A percentile compares a stretch with the other conserved stretches of the same genome.
Evolutionary conservation across 2,797 vertebrate genomes (phyloP).

Genomic region (Tenualosa ilisha): DNA sequence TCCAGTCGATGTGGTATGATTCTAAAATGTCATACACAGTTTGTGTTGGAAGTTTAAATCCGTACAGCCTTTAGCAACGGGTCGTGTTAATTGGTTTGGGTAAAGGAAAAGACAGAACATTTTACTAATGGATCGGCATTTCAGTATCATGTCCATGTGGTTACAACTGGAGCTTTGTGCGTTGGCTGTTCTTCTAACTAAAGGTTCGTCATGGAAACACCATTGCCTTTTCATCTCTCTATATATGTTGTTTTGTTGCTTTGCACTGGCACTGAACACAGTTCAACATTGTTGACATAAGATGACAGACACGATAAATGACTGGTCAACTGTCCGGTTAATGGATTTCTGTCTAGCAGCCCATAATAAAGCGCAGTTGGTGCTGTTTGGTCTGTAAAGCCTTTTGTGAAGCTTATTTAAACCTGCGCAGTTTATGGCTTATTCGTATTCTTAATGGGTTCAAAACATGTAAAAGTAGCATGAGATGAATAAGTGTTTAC

Average conservation of each 20-base stretch:
- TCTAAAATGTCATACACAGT: not conserved
- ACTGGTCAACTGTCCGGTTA: not conserved
- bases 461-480: not conserved
- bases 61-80: not conserved
- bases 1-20: not conserved
- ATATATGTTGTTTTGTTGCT: not conserved
- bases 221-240: not conserved
- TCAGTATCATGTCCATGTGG: constrained; percentile 90
- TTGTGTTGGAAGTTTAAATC: not conserved
- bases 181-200: constrained; percentile 91
- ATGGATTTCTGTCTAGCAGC: not conserved
- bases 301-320: not conserved
- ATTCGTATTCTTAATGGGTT: not conserved
- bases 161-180: constrained; percentile 95
- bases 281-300: not conserved
- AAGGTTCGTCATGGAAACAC: constrained; percentile 74
- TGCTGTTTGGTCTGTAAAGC: not conserved
- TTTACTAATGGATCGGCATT: constrained; percentile 90
- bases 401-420: not conserved
- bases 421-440: not conserved
- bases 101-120: not conserved
- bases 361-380: not conserved
- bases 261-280: not conserved
- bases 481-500: no score
- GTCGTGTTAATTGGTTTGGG: not conserved